Evolutionary conservation across 2,888 invertebrate genomes (phyloP), one percentile per base, ranked within the genome.

Genomic region (Caradrina clavipalpis): DNA sequence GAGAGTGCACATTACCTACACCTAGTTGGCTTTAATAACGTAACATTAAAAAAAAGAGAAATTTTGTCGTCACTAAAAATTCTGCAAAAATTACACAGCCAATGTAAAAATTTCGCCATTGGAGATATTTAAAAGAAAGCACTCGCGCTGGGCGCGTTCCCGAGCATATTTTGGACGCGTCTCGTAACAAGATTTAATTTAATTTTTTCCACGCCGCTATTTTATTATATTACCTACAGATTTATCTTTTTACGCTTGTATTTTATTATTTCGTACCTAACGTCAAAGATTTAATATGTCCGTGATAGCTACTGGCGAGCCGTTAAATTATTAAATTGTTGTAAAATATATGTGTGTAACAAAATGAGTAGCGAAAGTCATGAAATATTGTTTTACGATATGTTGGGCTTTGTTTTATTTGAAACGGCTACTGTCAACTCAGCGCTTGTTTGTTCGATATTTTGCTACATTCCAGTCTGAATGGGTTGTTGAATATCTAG

Each of bases 401-500:
- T 71, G 65, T 59, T 49, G 31, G 47, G 78, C 65, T 83, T 81
- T 81, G 82, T 83, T 87, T 86, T 87, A 83, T 84, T 87, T 81
- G 77, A 60, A 86, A 73, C 69, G 65, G 80, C 64, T 66, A 69
- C 75, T 87, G 86, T 85, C 83, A 84, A 86, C 82, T 86, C 82
- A 83, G 80, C 83, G 77, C 79, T 86, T 87, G 85, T 84, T 83
- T 83, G 78, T 77, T 84, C 85, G 80, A 86, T 87, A 86, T 86
- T 87, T 85, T 77, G 83, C 76, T 77, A 81, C 82, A 84, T 87
- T 80, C 83, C 84, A 80, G 80, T 78, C 72, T 76, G 82, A 87
- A 89, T 86, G 84, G 83, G 86, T 86, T 87, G 88, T 85, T 87
- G 86, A 86, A 90, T 87, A 86, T 84, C 69, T 86, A 86, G 89